phyloP scores from a whole-genome alignment of 2,797 vertebrate genomes.

The Alca torda region DNA sequence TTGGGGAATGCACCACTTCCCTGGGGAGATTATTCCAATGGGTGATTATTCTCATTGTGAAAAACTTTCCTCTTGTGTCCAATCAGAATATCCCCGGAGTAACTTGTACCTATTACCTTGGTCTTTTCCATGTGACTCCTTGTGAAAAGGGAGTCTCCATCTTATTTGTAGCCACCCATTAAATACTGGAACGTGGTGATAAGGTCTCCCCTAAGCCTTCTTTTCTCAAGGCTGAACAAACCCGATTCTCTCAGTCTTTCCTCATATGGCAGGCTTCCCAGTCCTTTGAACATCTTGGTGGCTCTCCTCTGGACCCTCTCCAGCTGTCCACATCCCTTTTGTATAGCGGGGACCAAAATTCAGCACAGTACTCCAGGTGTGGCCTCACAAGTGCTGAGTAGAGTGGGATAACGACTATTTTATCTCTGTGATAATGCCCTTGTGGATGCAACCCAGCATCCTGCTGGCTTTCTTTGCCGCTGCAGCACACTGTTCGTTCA shows the following conservation, averaged over 20 bases:
- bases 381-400: neutral
- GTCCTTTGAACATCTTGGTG: neutral
- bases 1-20: neutral
- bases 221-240: neutral
- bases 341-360: neutral
- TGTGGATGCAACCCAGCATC: neutral
- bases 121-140: neutral
- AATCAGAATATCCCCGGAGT: neutral
- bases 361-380: neutral
- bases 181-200: neutral
- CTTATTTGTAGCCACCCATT: neutral
- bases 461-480: neutral
- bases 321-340: neutral
- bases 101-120: neutral
- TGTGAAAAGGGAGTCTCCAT: neutral
- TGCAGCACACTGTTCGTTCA: neutral
- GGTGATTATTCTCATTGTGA: neutral
- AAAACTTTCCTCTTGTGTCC: neutral
- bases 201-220: neutral
- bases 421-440: neutral
- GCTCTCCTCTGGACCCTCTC: neutral
- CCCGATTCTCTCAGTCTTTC: neutral
- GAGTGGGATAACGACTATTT: neutral
- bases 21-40: neutral
- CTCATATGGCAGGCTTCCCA: neutral